Evolutionary conservation across 2,888 invertebrate species (phyloP).

Genomic region (Azorinus chamasolen): DNA sequence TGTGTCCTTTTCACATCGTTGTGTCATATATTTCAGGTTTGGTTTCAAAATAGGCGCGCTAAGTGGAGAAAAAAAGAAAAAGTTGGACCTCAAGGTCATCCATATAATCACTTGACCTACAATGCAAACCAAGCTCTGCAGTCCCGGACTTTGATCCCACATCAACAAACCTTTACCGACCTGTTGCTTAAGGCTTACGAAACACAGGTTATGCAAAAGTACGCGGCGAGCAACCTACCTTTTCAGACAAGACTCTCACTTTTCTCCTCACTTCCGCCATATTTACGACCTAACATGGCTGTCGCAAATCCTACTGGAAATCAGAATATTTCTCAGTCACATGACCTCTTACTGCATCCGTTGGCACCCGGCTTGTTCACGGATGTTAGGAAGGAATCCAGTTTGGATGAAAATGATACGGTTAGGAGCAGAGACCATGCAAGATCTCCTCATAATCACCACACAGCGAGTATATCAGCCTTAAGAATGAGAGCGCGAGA

Average conservation of each 20-base stretch:
- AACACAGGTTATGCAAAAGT: slow-evolving; percentile 69
- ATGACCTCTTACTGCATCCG: slow-evolving; percentile 10
- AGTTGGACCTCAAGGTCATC: slow-evolving; percentile 80
- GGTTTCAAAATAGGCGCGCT: slow-evolving; percentile 99
- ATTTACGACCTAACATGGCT: slow-evolving; percentile 23
- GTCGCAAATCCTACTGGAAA: slow-evolving; percentile 11
- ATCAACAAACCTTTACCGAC: slow-evolving; percentile 76
- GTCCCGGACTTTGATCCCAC: slow-evolving; percentile 48
- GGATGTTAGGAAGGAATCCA: background rate
- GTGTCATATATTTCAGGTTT: slow-evolving; percentile 97
- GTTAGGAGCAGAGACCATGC: background rate
- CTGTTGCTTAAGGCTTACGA: slow-evolving; percentile 83
- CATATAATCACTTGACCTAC: slow-evolving; percentile 71
- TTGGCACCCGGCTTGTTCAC: background rate
- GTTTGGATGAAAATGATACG: background rate
- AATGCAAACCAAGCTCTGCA: slow-evolving; percentile 44
- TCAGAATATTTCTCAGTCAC: background rate
- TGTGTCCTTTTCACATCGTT: no score
- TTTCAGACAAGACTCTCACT: slow-evolving; percentile 29
- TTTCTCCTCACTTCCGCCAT: slow-evolving; percentile 31
- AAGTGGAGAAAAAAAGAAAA: slow-evolving; percentile 99
- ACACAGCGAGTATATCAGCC: slow-evolving; percentile 21
- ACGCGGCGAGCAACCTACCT: slow-evolving; percentile 20
- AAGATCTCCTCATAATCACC: background rate
- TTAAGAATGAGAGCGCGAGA: slow-evolving; percentile 19